A percentile compares a stretch with the other conserved stretches of the same genome.
Evolutionary conservation across 2,888 invertebrate species (phyloP).

Genomic region (Seladonia tumulorum): DNA sequence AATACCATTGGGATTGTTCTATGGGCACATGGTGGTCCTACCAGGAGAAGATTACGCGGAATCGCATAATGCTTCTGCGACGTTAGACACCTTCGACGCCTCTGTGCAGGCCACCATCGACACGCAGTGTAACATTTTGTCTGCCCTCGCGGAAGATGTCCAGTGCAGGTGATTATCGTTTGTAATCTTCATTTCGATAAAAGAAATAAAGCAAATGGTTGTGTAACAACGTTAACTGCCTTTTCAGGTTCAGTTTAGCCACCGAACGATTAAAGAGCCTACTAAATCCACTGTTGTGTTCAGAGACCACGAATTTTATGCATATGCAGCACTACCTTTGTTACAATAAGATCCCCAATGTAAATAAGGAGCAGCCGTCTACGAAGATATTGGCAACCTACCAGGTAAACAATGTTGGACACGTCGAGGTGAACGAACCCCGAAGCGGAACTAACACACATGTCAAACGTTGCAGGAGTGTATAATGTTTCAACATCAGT

Average conservation of each 20-base stretch:
- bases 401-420: constrained; percentile 79
- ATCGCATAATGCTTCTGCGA: constrained; percentile 74
- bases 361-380: constrained; percentile 87
- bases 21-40: constrained; percentile 93
- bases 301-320: constrained; percentile 92
- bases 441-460: not conserved
- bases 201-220: not conserved
- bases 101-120: constrained; percentile 83
- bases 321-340: constrained; percentile 93
- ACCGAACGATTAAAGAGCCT: constrained; percentile 93
- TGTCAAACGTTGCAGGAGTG: constrained; percentile 88
- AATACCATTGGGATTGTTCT: constrained; percentile 97
- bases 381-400: constrained; percentile 86
- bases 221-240: not conserved
- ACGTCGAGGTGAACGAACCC: not conserved
- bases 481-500: constrained; percentile 94
- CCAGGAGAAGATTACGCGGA: constrained; percentile 85
- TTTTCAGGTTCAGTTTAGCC: constrained; percentile 88
- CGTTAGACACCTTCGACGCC: constrained; percentile 76
- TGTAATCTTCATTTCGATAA: not conserved
- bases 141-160: constrained; percentile 91
- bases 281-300: constrained; percentile 90
- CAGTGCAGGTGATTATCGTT: constrained; percentile 87
- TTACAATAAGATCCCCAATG: constrained; percentile 85
- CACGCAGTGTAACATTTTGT: constrained; percentile 88